phyloP scores from a whole-genome alignment of 2,888 invertebrate species.

The Myathropa florea region DNA sequence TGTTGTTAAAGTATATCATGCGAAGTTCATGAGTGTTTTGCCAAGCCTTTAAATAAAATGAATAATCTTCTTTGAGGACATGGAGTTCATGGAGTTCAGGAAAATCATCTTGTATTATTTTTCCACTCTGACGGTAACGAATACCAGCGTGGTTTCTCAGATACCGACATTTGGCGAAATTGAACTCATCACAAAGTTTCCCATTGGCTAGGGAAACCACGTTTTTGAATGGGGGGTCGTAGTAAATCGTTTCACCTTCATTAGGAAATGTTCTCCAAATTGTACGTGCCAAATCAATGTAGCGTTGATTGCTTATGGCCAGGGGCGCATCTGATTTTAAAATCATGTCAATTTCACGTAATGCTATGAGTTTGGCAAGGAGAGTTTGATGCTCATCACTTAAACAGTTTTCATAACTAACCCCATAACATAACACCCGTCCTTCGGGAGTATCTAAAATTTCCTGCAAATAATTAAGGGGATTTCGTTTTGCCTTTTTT shows the following conservation, averaged over 20 bases:
- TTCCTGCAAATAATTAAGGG: neutral
- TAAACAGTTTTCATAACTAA: neutral
- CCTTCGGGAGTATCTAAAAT: conserved; percentile 8
- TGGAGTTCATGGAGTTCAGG: conserved; percentile 10
- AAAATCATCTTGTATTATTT: conserved; percentile 9
- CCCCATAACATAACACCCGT: neutral
- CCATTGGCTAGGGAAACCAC: neutral
- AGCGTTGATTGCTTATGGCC: neutral
- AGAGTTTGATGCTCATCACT: neutral
- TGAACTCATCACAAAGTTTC: conserved; percentile 8
- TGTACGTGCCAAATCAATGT: neutral
- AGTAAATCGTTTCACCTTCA: neutral
- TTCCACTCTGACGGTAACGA: neutral
- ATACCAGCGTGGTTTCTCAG: neutral
- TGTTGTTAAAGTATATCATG: neutral
- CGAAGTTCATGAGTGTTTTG: conserved; percentile 10
- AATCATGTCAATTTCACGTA: conserved; percentile 10
- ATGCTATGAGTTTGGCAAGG: neutral
- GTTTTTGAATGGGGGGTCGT: neutral
- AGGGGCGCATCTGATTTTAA: neutral
- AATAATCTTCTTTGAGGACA: no score
- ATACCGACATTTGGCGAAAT: neutral
- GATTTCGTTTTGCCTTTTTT: neutral
- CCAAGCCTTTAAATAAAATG: conserved; percentile 13
- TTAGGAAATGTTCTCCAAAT: conserved; percentile 11